Conservation (phyloP, 2,888 invertebrate species). For the Chymomyza procnemis region DNA sequence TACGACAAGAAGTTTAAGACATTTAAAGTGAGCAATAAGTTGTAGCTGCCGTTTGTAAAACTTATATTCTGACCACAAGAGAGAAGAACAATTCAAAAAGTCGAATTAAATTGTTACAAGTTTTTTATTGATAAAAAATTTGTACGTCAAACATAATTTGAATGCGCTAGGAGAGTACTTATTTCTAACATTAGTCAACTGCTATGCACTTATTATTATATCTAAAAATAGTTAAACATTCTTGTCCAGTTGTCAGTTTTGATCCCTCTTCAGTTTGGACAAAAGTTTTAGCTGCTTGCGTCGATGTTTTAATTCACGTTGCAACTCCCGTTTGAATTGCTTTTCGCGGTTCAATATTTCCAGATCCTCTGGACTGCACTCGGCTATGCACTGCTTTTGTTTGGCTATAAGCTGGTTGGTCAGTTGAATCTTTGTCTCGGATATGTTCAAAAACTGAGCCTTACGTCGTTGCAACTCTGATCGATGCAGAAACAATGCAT, state of each 20-base stretch:
- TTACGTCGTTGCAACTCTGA: slow-evolving; percentile 49
- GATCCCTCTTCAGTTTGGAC: slow-evolving; percentile 26
- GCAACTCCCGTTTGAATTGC: slow-evolving; percentile 47
- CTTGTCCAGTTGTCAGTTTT: not conserved
- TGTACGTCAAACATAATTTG: no score
- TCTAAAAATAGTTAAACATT: slow-evolving; percentile 3
- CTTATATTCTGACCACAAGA: no score
- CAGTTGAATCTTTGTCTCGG: slow-evolving; percentile 49
- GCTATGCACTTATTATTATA: no score
- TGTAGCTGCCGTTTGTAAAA: no score
- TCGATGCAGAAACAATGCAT: slow-evolving; percentile 60
- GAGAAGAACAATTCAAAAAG: no score
- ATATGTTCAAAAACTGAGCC: slow-evolving; percentile 28
- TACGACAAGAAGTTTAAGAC: no score
- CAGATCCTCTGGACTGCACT: slow-evolving; percentile 53
- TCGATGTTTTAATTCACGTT: slow-evolving; percentile 44
- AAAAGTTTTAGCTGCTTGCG: slow-evolving; percentile 34
- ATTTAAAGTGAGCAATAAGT: no score
- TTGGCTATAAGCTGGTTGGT: slow-evolving; percentile 45
- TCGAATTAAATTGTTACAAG: no score
- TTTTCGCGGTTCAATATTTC: slow-evolving; percentile 42
- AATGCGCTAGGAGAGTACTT: no score
- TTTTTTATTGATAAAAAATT: no score
- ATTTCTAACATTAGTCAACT: no score
- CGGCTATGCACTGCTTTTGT: slow-evolving; percentile 37